Conservation (phyloP, 2,797 vertebrate genomes). For the Oceanodroma leucorhoa region DNA sequence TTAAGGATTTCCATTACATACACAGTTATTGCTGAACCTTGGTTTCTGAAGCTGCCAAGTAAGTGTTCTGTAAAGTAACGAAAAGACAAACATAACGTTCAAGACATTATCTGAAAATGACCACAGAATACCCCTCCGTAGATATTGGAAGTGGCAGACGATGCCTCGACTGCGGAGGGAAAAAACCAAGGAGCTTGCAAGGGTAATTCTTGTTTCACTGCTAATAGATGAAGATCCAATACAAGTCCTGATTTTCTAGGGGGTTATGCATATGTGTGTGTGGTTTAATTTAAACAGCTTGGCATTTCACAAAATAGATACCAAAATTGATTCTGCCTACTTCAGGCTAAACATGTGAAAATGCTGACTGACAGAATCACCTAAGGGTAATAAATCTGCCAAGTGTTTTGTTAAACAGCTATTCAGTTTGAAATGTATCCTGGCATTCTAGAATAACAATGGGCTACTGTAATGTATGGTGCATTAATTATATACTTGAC, state of each 20-base stretch:
- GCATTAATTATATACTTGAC: slow-evolving; percentile 80
- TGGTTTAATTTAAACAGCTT: slow-evolving; percentile 47
- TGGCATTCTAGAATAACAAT: slow-evolving; percentile 72
- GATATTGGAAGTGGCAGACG: slow-evolving; percentile 42
- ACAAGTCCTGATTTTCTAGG: slow-evolving; percentile 15
- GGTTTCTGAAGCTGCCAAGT: neutral
- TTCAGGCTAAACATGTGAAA: slow-evolving; percentile 55
- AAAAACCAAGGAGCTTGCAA: slow-evolving; percentile 55
- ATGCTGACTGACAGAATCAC: slow-evolving; percentile 76
- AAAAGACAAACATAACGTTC: neutral
- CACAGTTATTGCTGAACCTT: neutral
- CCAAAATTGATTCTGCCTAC: slow-evolving; percentile 74
- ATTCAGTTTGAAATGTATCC: slow-evolving; percentile 75
- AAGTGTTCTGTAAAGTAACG: neutral
- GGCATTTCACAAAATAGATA: slow-evolving; percentile 50
- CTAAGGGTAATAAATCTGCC: slow-evolving; percentile 72
- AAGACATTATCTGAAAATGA: slow-evolving; percentile 13
- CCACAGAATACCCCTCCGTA: neutral
- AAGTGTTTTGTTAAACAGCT: slow-evolving; percentile 77
- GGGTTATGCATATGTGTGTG: neutral
- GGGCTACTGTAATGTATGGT: slow-evolving; percentile 58
- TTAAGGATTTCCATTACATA: neutral
- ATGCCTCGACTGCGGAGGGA: neutral
- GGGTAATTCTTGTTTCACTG: neutral
- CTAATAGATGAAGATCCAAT: slow-evolving; percentile 26